Base-by-base conservation (phyloP, 2,113 vertebrate species). In the Orientallactaga bullata region DNA sequence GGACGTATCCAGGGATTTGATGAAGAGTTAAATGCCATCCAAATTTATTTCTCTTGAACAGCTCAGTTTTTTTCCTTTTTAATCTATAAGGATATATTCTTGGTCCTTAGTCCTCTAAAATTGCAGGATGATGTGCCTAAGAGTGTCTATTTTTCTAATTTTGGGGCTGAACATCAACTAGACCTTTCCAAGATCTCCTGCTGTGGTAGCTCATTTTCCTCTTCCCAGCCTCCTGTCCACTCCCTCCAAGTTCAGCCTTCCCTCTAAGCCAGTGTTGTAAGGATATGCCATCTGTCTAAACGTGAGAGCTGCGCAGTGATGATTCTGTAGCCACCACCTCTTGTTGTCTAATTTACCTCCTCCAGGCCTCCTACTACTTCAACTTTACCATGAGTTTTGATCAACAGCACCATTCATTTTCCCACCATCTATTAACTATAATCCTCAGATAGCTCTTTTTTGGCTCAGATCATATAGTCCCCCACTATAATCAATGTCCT, bases 21-120 rank as follows among this genome's bases (percentile, higher is more conserved):
- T 71, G 37, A 66, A 77, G 85, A 86, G 30, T 37, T 89, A 86
- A 91, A 93, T 88, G 30, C 24, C 58, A 69, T 77, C 51, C 71
- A 77, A 17, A 85, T 28, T 94, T 28, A 51, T 37, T 21, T 71
- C 68, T 81, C 26, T 85, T 66, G 18, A 74, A 24, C 42, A 74
- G n/a, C 20, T n/a, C 76, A 16, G 18, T 72, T 82, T 23, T 68
- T 47, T 68, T 68, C 28, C 73, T 66, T 68, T 88, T 95, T 73
- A 85, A 88, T 47, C 74, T 61, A 85, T 65, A 66, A 89, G 2
- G 2, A 71, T 24, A 84, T 15, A 60, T 30, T 65, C 55, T 47
- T 88, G 30, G 89, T 61, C 21, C 17, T 73, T 42, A 47, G 47
- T 39, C 24, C 58, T 69, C 69, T 81, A 78, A 76, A 83, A 23